phyloP scores from a whole-genome alignment of 2,113 vertebrate genomes.

The Pogonocichla stellata region DNA sequence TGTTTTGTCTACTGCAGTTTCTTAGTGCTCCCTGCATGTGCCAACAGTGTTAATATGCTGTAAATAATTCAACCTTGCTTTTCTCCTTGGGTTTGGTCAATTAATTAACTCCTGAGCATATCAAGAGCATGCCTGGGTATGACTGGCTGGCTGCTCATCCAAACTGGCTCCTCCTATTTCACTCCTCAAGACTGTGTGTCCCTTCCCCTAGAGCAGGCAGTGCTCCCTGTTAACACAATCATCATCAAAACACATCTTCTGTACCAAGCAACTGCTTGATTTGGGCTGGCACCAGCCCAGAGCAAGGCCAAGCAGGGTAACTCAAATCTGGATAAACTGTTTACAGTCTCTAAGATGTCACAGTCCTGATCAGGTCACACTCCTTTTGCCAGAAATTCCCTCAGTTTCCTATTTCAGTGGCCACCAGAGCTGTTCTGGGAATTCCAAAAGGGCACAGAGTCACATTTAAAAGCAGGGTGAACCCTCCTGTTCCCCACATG shows the following conservation, averaged over 20 bases:
- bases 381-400: not conserved
- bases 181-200: accelerated
- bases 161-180: not conserved
- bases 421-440: not conserved
- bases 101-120: constrained; percentile 7
- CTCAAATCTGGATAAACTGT: not conserved
- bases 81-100: not conserved
- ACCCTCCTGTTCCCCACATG: not conserved
- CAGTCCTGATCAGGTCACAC: not conserved
- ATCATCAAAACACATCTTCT: not conserved
- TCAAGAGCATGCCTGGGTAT: accelerated
- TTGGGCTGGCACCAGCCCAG: not conserved
- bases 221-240: not conserved
- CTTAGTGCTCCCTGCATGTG: not conserved
- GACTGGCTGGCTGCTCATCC: not conserved
- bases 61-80: not conserved
- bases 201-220: not conserved
- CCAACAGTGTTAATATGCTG: not conserved
- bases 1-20: not conserved
- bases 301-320: not conserved
- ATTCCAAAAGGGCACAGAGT: not conserved
- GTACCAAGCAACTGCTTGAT: not conserved
- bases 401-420: not conserved
- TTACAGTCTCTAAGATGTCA: not conserved
- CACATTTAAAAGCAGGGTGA: not conserved